Evolutionary conservation across 2,113 vertebrate genomes (phyloP), one percentile per base, ranked within the genome.

Genomic region (Syngnathoides biaculeatus): DNA sequence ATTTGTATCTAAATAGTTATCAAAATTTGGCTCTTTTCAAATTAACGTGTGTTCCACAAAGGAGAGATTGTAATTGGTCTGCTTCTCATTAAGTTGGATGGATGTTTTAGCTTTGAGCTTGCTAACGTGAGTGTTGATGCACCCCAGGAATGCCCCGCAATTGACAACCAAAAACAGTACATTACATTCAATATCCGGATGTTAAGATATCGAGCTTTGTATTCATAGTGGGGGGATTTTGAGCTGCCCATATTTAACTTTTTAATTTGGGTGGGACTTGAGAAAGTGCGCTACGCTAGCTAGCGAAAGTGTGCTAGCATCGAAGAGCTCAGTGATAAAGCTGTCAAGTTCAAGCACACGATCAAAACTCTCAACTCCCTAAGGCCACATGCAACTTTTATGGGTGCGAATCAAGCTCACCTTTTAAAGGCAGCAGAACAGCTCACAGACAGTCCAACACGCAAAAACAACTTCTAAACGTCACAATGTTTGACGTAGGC

Each of bases 291-390:
- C 13, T 39, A 53, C 61, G 76, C 65, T 74, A 72, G 73, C 63
- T 77, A 68, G 52, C 52, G 10, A 26, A 19, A 5, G 30, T 48
- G 38, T 50, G 74, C 56, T 86, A 78, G 72, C 76, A 53, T 24
- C 47, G 69, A 57, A 12, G 11, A 43, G 63, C 45, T 38, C 22
- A 40, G 13, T 12, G 62, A 64, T 2, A 45, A 38, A 14, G 40
- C 13, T 62, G 60, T 26, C n/a, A 45, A 42, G 20, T 27, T 35
- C 15, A 26, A 50, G 59, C 26, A 9, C 45, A 13, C 38, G 22
- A 35, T 1, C 38, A 27, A 30, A 77, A 78, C 68, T 75, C 30
- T 64, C n/a, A 53, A 67, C 64, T 53, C 48, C 39, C 7, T 8
- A 35, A 50, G 52, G 45, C 60, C 52, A 65, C 65, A 69, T 67